Conservation (phyloP, 2,888 invertebrate species). For the Synanthedon formicaeformis region DNA sequence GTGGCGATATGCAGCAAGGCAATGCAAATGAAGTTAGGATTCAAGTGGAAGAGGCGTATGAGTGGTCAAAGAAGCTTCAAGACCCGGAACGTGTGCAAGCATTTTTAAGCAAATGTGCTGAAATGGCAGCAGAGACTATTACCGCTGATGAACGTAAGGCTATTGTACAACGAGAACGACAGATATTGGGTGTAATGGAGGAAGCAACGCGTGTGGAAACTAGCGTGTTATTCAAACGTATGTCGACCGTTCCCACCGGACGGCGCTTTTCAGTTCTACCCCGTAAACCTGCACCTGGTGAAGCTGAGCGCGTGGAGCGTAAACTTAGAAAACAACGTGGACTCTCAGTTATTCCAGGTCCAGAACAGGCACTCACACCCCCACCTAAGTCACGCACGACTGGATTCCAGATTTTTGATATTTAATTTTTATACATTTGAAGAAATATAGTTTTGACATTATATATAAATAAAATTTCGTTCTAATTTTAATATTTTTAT, state of each 20-base stretch:
- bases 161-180: slow-evolving; percentile 39
- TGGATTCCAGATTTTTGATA: slow-evolving; percentile 51
- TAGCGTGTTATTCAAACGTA: slow-evolving; percentile 49
- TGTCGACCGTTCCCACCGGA: slow-evolving; percentile 48
- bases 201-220: slow-evolving; percentile 39
- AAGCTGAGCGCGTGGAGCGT: slow-evolving; percentile 28
- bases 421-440: slow-evolving; percentile 17
- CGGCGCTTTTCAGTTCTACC: slow-evolving; percentile 51
- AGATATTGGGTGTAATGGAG: slow-evolving; percentile 44
- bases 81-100: slow-evolving; percentile 52
- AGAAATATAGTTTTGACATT: too few species aligned
- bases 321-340: slow-evolving; percentile 41
- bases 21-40: slow-evolving; percentile 57
- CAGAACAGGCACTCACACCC: slow-evolving; percentile 33
- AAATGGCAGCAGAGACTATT: slow-evolving; percentile 42
- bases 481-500: too few species aligned
- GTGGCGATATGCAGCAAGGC: slow-evolving; percentile 61
- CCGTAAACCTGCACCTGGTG: slow-evolving; percentile 27
- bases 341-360: slow-evolving; percentile 48
- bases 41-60: slow-evolving; percentile 53
- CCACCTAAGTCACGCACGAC: slow-evolving; percentile 35
- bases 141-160: slow-evolving; percentile 51
- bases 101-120: slow-evolving; percentile 47
- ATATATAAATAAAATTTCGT: too few species aligned
- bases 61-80: slow-evolving; percentile 48